Percentiles rank a stretch among this genome's conserved stretches.
Evolutionary conservation across 2,797 vertebrate genomes (phyloP).

Genomic region (Rhabdomys pumilio): DNA sequence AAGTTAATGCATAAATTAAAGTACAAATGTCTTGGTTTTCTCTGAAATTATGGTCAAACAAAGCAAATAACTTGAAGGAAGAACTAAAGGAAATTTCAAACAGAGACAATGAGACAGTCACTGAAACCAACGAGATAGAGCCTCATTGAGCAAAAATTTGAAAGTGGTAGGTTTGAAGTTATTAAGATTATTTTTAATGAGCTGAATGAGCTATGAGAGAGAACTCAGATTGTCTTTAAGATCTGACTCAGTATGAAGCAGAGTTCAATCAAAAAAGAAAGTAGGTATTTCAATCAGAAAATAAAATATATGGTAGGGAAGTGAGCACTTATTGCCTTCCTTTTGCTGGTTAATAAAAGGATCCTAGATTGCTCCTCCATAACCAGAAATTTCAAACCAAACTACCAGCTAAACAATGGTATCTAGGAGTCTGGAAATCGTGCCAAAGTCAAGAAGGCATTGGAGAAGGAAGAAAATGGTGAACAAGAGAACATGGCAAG

Average conservation of each 20-base stretch:
- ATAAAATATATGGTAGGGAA: not conserved
- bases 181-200: not conserved
- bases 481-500: fast-evolving
- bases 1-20: not conserved
- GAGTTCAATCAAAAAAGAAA: not conserved
- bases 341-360: not conserved
- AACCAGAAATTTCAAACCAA: not conserved
- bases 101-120: not conserved
- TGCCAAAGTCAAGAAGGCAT: not conserved
- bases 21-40: not conserved
- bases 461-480: not conserved
- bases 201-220: not conserved
- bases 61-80: not conserved
- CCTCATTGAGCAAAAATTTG: not conserved
- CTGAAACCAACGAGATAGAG: not conserved
- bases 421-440: not conserved
- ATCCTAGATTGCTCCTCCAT: not conserved
- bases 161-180: not conserved
- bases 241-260: not conserved
- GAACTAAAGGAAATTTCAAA: constrained; percentile 9
- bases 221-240: not conserved
- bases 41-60: not conserved
- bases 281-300: constrained; percentile 7
- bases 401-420: not conserved
- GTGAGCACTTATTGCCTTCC: not conserved